These are phyloP conservation scores for Pristionchus fissidentatus DNA, from an alignment of 2,888 invertebrate genomes.

Conservation along the genomic window DNA sequence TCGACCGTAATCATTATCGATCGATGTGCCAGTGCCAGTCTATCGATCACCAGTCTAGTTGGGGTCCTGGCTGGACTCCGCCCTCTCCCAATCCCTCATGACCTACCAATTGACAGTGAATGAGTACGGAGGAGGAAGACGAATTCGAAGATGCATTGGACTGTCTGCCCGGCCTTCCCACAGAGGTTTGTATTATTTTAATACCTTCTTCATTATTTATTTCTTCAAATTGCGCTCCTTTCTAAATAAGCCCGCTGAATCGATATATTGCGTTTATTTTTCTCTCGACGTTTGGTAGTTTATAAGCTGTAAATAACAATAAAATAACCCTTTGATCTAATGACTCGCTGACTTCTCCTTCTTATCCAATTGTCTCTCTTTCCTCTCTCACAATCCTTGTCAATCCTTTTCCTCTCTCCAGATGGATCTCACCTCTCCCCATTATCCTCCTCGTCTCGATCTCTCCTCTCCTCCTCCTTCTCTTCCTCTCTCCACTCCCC, in stretches of 20 bases:
- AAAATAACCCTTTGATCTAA: not conserved
- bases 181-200: not conserved
- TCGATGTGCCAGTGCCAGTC: not conserved
- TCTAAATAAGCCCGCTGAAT: too few relatives aligned
- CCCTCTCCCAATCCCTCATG: slow-evolving; percentile 15
- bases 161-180: slow-evolving; percentile 4
- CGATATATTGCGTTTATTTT: too few relatives aligned
- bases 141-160: slow-evolving; percentile 69
- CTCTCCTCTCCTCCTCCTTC: not conserved
- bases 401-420: not conserved
- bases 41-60: not conserved
- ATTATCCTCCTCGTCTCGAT: not conserved
- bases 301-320: not conserved
- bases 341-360: not conserved
- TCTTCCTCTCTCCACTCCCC: not conserved
- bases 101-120: slow-evolving; percentile 33
- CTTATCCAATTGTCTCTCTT: not conserved
- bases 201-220: not conserved
- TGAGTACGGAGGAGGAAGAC: slow-evolving; percentile 55
- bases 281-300: not conserved
- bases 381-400: not conserved
- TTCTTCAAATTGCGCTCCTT: not conserved
- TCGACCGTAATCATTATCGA: slow-evolving; percentile 28
- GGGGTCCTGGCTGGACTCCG: not conserved
- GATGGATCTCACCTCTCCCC: slow-evolving; percentile 21